phyloP scores from a whole-genome alignment of 2,797 vertebrate species.

The Urophycis tenuis region DNA sequence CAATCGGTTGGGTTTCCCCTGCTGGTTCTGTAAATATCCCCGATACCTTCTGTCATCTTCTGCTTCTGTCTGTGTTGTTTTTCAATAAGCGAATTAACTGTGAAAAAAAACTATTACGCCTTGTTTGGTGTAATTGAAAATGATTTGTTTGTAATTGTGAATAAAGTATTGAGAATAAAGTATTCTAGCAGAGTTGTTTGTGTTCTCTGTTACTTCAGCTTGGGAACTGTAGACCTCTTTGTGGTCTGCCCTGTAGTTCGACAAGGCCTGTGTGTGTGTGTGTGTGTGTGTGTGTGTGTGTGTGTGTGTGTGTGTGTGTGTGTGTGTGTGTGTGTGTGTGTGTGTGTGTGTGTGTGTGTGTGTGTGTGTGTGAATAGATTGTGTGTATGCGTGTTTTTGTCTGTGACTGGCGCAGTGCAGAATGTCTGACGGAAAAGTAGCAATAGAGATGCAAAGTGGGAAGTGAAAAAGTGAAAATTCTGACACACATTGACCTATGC shows the following conservation, averaged over 20 bases:
- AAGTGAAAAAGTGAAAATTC: neutral
- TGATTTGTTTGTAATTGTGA: neutral
- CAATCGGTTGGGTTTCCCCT: neutral
- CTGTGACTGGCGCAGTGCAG: neutral
- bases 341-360: neutral
- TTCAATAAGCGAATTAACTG: neutral
- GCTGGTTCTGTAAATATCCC: neutral
- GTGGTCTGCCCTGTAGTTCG: neutral
- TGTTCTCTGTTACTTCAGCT: neutral
- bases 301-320: no score
- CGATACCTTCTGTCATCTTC: neutral
- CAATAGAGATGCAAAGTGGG: no score
- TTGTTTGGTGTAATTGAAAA: neutral
- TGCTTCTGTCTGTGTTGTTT: neutral
- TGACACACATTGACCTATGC: conserved; percentile 25
- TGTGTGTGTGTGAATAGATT: neutral
- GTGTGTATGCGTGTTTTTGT: neutral
- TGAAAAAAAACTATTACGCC: neutral
- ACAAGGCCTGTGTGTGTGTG: neutral
- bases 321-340: neutral
- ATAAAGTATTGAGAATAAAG: neutral
- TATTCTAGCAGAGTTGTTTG: neutral
- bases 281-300: no score
- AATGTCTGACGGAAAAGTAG: neutral
- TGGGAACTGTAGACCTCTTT: neutral